These are phyloP conservation scores for Rhimphoctona megacephalus DNA, from an alignment of 2,888 invertebrate species.

Conservation along the genomic window DNA sequence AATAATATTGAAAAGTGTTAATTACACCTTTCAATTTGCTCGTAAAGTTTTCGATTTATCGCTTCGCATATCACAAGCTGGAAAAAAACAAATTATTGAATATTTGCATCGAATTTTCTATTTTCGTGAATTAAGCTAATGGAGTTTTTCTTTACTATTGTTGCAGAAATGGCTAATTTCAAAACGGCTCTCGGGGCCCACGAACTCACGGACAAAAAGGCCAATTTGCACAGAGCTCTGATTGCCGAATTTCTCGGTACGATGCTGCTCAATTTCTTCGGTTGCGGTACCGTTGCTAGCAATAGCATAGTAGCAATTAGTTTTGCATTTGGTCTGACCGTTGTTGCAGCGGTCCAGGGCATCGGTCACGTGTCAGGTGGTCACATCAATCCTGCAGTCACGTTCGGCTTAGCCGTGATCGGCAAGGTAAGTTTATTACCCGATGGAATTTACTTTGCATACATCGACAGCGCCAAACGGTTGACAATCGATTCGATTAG, in stretches of 20 bases:
- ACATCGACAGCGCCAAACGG: neutral
- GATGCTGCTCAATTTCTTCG: constrained; percentile 94
- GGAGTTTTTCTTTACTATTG: neutral
- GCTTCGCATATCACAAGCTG: too few relatives aligned
- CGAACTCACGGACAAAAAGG: constrained; percentile 90
- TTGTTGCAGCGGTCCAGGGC: constrained; percentile 93
- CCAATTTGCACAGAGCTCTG: constrained; percentile 92
- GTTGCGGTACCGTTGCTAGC: constrained; percentile 91
- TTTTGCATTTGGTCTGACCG: constrained; percentile 94
- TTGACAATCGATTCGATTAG: neutral
- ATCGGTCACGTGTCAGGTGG: constrained; percentile 96
- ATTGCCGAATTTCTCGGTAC: constrained; percentile 96
- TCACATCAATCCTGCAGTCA: constrained; percentile 97
- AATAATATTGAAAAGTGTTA: constrained; percentile 20
- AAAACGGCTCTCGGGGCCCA: constrained; percentile 89
- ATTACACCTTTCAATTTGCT: constrained; percentile 33
- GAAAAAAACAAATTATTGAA: neutral
- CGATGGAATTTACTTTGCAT: constrained; percentile 9
- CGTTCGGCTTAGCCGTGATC: constrained; percentile 91
- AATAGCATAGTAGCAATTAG: constrained; percentile 90
- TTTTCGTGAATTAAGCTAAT: neutral
- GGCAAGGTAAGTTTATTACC: constrained; percentile 87
- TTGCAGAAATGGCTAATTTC: constrained; percentile 87
- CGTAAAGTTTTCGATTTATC: constrained; percentile 1
- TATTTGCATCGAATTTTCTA: neutral